Percentiles rank a stretch among this genome's conserved stretches.
Conservation (phyloP, 2,888 invertebrate species). For the Caenorhabditis japonica region DNA sequence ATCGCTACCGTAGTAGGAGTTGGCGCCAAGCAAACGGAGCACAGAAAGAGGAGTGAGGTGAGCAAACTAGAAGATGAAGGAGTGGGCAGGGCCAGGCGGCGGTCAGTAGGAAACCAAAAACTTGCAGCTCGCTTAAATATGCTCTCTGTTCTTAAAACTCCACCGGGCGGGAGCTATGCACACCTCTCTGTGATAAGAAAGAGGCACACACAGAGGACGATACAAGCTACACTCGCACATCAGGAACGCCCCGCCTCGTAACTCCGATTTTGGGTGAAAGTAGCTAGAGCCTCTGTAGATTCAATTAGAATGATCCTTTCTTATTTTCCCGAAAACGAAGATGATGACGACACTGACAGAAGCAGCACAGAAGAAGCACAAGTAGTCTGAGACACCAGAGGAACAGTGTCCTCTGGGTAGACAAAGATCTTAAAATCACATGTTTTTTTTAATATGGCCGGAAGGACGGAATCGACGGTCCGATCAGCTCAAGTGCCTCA, state of each 20-base stretch:
- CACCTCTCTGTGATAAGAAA: too few relatives aligned
- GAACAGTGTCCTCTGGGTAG: conserved; percentile 8
- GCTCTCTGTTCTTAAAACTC: conserved; percentile 43
- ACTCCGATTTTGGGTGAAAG: conserved; percentile 8
- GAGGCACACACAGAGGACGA: too few relatives aligned
- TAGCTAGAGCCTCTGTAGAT: conserved; percentile 31
- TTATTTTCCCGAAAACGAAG: neutral
- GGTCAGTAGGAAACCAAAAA: conserved; percentile 48
- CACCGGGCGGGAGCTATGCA: too few relatives aligned
- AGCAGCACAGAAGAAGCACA: neutral
- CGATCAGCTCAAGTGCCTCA: conserved; percentile 33
- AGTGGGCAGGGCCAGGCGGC: conserved; percentile 50
- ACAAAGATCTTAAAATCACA: conserved; percentile 38
- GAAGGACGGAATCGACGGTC: conserved; percentile 29
- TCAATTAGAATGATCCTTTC: conserved; percentile 7
- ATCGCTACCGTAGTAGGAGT: conserved; percentile 20
- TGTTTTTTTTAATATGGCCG: too few relatives aligned
- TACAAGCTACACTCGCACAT: conserved; percentile 27
- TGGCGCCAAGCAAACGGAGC: conserved; percentile 23
- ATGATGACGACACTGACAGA: conserved; percentile 19
- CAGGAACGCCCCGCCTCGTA: conserved; percentile 44
- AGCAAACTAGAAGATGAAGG: conserved; percentile 51
- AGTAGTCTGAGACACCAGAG: neutral
- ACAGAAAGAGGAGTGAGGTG: conserved; percentile 28
- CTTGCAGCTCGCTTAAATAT: conserved; percentile 31